phyloP scores from a whole-genome alignment of 2,797 vertebrate species.

The Graptemys geographica region DNA sequence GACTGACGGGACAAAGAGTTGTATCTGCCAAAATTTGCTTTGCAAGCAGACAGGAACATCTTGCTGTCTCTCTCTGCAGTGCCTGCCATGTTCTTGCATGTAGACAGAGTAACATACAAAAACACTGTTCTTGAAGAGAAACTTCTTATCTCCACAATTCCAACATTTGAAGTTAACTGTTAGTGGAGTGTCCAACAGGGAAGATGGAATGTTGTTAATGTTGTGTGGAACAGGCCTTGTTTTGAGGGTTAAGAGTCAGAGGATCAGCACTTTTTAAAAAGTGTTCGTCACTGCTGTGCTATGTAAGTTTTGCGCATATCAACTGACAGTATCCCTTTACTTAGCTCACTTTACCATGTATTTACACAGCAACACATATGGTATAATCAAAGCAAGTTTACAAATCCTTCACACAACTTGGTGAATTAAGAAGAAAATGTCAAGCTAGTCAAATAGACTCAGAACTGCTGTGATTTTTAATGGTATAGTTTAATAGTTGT shows the following conservation, averaged over 20 bases:
- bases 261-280: background rate
- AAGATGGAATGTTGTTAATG: background rate
- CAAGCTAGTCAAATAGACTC: slow-evolving; percentile 63
- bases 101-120: background rate
- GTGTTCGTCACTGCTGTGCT: slow-evolving; percentile 65
- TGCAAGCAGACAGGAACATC: background rate
- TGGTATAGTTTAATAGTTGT: slow-evolving; percentile 49
- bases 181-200: background rate
- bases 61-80: background rate
- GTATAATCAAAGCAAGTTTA: slow-evolving; percentile 73
- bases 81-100: background rate
- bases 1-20: background rate
- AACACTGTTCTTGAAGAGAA: background rate
- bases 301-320: slow-evolving; percentile 42
- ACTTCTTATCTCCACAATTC: slow-evolving; percentile 8
- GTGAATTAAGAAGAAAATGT: slow-evolving; percentile 60
- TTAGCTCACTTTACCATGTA: slow-evolving; percentile 62
- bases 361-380: slow-evolving; percentile 71
- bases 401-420: slow-evolving; percentile 56
- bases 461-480: background rate
- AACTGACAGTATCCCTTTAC: slow-evolving; percentile 59
- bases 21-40: background rate
- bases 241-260: background rate
- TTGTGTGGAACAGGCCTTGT: background rate
- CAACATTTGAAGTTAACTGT: slow-evolving; percentile 4